Percentiles rank a stretch among this genome's conserved stretches.
Evolutionary conservation across 2,888 invertebrate species (phyloP).

Genomic region (Andrena praecox): DNA sequence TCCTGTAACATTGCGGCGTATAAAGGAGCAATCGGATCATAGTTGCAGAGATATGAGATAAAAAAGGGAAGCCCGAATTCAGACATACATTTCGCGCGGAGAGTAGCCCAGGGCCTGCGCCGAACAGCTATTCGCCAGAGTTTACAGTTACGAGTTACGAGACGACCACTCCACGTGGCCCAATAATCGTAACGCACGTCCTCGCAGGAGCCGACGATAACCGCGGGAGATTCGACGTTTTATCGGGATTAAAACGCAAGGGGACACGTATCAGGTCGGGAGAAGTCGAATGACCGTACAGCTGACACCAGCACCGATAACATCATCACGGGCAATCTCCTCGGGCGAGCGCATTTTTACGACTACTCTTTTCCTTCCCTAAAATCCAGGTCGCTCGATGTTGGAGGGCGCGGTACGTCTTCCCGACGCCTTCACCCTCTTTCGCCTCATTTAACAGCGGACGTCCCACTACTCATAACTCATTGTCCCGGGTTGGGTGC

Average conservation of each 20-base stretch:
- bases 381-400: slow-evolving; percentile 61
- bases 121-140: no score
- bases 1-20: no score
- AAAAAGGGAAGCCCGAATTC: no score
- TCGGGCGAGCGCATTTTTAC: slow-evolving; percentile 58
- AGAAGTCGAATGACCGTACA: slow-evolving; percentile 22
- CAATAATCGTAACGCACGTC: not conserved
- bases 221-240: slow-evolving; percentile 4
- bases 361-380: slow-evolving; percentile 30
- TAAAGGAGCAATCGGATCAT: no score
- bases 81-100: no score
- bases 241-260: slow-evolving; percentile 15
- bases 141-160: no score
- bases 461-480: slow-evolving; percentile 47
- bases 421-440: slow-evolving; percentile 30
- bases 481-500: slow-evolving; percentile 50
- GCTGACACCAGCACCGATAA: slow-evolving; percentile 30
- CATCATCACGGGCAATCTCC: slow-evolving; percentile 55
- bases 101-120: no score
- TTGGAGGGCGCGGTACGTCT: slow-evolving; percentile 28
- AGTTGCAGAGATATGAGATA: no score
- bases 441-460: slow-evolving; percentile 46
- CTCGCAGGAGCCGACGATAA: slow-evolving; percentile 17
- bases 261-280: not conserved
- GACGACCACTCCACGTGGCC: no score